Evolutionary conservation across 2,113 vertebrate species (phyloP).

Genomic region (Cyphomyrus discorhynchus): DNA sequence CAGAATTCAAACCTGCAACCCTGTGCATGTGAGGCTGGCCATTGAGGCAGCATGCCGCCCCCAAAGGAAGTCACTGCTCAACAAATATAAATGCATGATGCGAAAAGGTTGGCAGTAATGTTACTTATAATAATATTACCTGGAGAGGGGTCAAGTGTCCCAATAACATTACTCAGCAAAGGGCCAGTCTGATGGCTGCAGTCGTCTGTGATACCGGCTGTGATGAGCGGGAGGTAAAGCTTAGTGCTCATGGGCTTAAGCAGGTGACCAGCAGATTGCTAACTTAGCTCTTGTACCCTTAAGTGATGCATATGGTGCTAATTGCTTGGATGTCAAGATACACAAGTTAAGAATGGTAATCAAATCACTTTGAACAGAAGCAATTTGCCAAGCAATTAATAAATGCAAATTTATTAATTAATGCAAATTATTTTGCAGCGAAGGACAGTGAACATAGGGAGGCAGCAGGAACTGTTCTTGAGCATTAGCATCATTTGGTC

Average conservation of each 20-base stretch:
- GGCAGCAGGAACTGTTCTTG: neutral
- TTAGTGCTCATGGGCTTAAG: neutral
- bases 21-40: neutral
- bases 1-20: neutral
- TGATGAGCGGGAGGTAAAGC: neutral
- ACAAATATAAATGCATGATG: neutral
- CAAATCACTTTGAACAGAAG: neutral
- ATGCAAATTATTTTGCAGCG: neutral
- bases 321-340: neutral
- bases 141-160: neutral
- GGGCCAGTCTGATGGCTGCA: neutral
- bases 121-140: neutral
- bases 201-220: neutral
- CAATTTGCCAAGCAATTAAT: neutral
- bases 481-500: neutral
- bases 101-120: neutral
- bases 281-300: neutral
- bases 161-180: neutral
- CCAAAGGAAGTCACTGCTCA: neutral
- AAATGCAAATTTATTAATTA: slow-evolving; percentile 5
- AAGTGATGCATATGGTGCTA: neutral
- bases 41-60: neutral
- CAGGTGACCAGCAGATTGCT: neutral
- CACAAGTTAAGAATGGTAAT: slow-evolving; percentile 1
- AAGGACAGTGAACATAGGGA: neutral